Evolutionary conservation across 2,797 vertebrate species (phyloP), one percentile per base, ranked within the genome.

Genomic region (Octomys mimax): DNA sequence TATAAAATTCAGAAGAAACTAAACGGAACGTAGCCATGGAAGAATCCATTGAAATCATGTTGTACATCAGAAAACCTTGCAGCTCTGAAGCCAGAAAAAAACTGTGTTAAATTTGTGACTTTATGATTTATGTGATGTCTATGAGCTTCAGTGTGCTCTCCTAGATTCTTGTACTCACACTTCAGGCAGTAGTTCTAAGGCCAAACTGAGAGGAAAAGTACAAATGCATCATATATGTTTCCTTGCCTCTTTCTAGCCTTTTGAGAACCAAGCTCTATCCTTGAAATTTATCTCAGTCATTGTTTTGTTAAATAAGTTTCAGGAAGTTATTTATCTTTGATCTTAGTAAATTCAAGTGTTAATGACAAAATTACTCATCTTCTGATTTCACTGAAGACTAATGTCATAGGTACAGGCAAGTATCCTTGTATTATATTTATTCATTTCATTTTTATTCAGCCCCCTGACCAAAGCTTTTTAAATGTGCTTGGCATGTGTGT

Each of bases 1-100:
- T 93, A 80, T 71, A 97, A 95, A 95, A 93, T 49, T 19, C 11
- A 59, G 87, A 52, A 93, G 89, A 94, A 95, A 89, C 22, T 73
- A 46, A 78, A 26, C 9, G 49, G 66, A 81, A 36, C 14, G 2
- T 80, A 54, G 52, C 33, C 57, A 70, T 39, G 26, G 64, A 39
- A 83, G 46, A 85, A 94, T 94, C 88, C 31, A 26, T 28, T 52
- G 54, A 96, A 22, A 42, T 59, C 77, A 9, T 70, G 39, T 46
- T 91, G 39, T 68, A 54, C 8, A 22, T 80, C 84, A 79, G 79
- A 92, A 92, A 79, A 52, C 31, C 8, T 49, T 5, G 36, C 52
- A 54, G 14, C 26, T 95, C n/a, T 61, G 77, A 96, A 91, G 42
- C 91, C 77, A 66, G 64, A 77, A 71, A 83, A 66, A 85, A n/a